These are phyloP conservation scores for Acestrorhynchus altus DNA, from an alignment of 2,797 vertebrate species.

Conservation along the genomic window DNA sequence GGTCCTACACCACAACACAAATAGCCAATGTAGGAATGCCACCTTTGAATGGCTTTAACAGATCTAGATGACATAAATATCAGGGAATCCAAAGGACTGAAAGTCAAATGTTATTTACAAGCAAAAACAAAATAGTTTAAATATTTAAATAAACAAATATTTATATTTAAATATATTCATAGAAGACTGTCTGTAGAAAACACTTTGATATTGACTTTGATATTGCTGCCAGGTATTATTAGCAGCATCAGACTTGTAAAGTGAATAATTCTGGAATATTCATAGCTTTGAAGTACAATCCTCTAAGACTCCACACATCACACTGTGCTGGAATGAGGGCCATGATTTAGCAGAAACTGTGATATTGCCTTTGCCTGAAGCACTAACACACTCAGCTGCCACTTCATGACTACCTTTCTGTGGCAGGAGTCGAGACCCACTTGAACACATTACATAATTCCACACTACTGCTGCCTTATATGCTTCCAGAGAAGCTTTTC, in stretches of 20 bases:
- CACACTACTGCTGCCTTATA: conserved; percentile 9
- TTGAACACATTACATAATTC: conserved; percentile 19
- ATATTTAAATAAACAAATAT: no score
- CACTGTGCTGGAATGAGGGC: background rate
- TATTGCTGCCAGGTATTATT: no score
- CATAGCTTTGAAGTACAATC: background rate
- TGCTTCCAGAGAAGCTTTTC: background rate
- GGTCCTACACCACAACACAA: background rate
- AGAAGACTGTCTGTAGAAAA: no score
- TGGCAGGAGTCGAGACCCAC: conserved; percentile 5
- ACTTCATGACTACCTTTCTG: background rate
- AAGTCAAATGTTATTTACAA: no score
- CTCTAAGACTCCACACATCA: background rate
- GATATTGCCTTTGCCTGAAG: background rate
- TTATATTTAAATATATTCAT: no score
- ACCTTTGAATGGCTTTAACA: no score
- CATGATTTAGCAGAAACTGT: background rate
- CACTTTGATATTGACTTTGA: no score
- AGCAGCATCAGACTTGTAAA: background rate
- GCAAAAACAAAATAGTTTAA: no score
- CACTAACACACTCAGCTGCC: background rate
- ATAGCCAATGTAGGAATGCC: no score
- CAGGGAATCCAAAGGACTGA: no score
- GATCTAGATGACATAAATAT: no score
- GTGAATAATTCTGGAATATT: background rate